phyloP scores from a whole-genome alignment of 1,140 invertebrate species.

The Cyphomyrmex costatus region DNA sequence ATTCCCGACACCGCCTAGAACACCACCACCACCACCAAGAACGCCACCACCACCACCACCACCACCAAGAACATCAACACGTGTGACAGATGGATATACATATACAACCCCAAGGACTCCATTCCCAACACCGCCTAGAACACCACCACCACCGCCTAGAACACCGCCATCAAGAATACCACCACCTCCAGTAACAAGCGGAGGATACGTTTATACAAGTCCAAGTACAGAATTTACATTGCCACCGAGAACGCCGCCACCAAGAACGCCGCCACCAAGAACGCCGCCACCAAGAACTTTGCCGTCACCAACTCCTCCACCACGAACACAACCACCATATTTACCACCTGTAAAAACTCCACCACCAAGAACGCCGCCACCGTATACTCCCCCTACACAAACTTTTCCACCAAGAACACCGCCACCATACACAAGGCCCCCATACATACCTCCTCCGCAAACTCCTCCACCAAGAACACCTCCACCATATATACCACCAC shows the following conservation, averaged over 20 bases:
- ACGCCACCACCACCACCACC: conserved; percentile 15
- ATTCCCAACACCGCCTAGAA: neutral
- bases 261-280: conserved; percentile 45
- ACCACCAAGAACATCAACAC: conserved; percentile 4
- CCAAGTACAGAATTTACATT: neutral
- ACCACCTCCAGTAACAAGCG: conserved; percentile 30
- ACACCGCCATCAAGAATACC: conserved; percentile 26
- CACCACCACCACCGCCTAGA: conserved; percentile 27
- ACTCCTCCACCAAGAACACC: no score
- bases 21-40: conserved; percentile 22
- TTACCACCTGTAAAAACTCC: conserved; percentile 49
- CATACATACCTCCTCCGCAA: neutral
- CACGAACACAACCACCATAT: neutral
- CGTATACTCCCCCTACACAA: conserved; percentile 39
- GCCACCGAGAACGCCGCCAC: neutral
- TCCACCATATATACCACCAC: no score
- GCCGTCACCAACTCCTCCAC: neutral
- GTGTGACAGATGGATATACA: neutral
- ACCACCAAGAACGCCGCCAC: conserved; percentile 44
- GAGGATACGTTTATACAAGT: neutral
- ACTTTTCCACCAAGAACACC: conserved; percentile 24
- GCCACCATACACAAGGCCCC: neutral
- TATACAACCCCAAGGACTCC: conserved; percentile 1
- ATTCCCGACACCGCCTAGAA: neutral
- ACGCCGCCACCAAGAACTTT: neutral